Conservation (phyloP, 1,140 invertebrate genomes). For the Battus philenor region DNA sequence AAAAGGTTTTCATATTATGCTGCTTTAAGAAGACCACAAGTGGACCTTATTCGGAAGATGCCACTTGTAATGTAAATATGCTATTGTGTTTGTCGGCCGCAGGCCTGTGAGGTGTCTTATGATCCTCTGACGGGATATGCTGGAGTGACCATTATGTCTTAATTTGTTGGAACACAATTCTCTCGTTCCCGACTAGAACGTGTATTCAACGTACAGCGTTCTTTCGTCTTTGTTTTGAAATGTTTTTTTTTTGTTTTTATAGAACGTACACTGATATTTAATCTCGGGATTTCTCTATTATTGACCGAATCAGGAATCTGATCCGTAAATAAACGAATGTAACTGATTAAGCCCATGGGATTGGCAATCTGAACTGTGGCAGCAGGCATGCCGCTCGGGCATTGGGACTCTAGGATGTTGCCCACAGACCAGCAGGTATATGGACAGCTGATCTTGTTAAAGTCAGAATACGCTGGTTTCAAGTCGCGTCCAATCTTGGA, state of each 20-base stretch:
- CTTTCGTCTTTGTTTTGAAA: background rate
- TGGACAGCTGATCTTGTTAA: too few relatives aligned
- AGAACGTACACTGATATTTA: background rate
- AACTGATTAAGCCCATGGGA: too few relatives aligned
- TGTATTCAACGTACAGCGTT: background rate
- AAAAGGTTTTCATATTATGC: constrained; percentile 65
- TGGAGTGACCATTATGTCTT: constrained; percentile 17
- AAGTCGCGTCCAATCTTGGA: too few relatives aligned
- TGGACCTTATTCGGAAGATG: constrained; percentile 62
- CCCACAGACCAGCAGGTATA: too few relatives aligned
- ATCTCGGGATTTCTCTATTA: too few relatives aligned
- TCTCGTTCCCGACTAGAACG: background rate
- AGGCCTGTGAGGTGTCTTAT: constrained; percentile 29
- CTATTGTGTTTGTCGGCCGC: constrained; percentile 35
- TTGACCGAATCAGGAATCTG: too few relatives aligned
- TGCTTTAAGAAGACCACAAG: constrained; percentile 46
- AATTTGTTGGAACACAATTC: constrained; percentile 17
- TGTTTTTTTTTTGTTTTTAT: background rate
- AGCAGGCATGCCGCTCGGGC: too few relatives aligned
- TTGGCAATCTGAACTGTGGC: too few relatives aligned
- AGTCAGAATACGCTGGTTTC: too few relatives aligned
- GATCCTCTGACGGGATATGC: constrained; percentile 10
- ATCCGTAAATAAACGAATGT: too few relatives aligned
- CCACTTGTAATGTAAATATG: constrained; percentile 66
- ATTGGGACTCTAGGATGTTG: too few relatives aligned